phyloP scores from a whole-genome alignment of 2,888 invertebrate species.

The Andrena dorsata region DNA sequence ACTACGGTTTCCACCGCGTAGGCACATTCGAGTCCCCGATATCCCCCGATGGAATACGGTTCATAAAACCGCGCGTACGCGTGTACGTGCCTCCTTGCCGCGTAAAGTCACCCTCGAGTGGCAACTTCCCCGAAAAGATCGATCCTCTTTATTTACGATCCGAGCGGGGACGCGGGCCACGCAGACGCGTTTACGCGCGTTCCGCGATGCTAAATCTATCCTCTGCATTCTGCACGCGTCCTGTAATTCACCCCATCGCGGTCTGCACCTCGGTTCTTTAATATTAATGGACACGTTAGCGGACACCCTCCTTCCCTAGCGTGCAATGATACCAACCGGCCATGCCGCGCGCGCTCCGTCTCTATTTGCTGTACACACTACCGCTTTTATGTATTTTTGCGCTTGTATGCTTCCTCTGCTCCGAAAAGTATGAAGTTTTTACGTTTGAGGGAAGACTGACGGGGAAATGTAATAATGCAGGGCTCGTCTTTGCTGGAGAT shows the following conservation, averaged over 20 bases:
- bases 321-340: conserved; percentile 62
- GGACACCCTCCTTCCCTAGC: conserved; percentile 71
- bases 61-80: conserved; percentile 29
- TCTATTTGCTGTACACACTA: too few relatives aligned
- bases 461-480: too few relatives aligned
- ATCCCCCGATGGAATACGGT: conserved; percentile 31
- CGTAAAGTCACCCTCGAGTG: conserved; percentile 36
- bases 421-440: too few relatives aligned
- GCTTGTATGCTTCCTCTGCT: too few relatives aligned
- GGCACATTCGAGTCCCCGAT: conserved; percentile 19
- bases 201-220: conserved; percentile 59
- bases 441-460: too few relatives aligned
- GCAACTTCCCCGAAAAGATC: conserved; percentile 37
- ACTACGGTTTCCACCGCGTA: not conserved
- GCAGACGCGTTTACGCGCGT: conserved; percentile 58
- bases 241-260: conserved; percentile 53
- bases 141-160: conserved; percentile 54
- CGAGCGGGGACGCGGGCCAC: conserved; percentile 37
- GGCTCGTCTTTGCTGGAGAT: too few relatives aligned
- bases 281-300: conserved; percentile 84
- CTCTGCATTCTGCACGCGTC: conserved; percentile 52
- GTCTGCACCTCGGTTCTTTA: conserved; percentile 80
- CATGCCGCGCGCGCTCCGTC: not conserved
- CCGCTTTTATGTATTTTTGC: too few relatives aligned
- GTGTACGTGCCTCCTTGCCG: conserved; percentile 22